Percentiles rank a stretch among this genome's conserved stretches.
These are phyloP conservation scores for Calidris pugnax DNA, from an alignment of 2,113 vertebrate genomes.

Conservation along the genomic window DNA sequence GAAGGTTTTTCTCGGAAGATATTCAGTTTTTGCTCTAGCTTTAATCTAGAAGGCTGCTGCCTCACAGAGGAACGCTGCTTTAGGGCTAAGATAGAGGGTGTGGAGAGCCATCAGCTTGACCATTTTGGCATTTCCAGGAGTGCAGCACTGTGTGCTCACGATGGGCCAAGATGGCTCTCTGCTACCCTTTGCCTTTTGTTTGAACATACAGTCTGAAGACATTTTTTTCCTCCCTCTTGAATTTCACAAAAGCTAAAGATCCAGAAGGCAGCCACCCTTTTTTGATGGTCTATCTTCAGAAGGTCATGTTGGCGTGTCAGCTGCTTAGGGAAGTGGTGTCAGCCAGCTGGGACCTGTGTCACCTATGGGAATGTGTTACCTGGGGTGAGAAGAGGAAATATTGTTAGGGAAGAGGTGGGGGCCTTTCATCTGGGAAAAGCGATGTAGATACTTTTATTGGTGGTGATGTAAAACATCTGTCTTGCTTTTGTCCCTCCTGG, in stretches of 20 bases:
- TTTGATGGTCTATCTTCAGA: background rate
- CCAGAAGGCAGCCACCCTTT: background rate
- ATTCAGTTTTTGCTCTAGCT: background rate
- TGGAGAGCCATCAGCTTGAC: background rate
- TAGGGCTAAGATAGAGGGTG: background rate
- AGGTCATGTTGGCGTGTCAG: background rate
- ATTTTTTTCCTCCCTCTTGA: rapidly evolving
- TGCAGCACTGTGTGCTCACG: background rate
- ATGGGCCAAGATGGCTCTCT: background rate
- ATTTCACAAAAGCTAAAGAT: background rate
- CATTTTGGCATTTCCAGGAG: background rate
- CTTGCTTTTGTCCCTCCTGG: background rate
- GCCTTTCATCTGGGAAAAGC: background rate
- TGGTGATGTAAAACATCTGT: background rate
- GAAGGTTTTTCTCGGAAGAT: background rate
- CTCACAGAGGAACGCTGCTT: background rate
- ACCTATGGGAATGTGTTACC: background rate
- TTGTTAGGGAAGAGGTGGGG: background rate
- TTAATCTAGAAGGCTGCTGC: background rate
- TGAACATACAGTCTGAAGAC: background rate
- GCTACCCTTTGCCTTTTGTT: background rate
- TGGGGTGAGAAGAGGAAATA: background rate
- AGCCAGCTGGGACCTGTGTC: background rate
- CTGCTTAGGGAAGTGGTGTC: background rate
- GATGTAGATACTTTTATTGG: background rate